Evolutionary conservation across 2,888 invertebrate genomes (phyloP).

Genomic region (Eucera pruinosa): DNA sequence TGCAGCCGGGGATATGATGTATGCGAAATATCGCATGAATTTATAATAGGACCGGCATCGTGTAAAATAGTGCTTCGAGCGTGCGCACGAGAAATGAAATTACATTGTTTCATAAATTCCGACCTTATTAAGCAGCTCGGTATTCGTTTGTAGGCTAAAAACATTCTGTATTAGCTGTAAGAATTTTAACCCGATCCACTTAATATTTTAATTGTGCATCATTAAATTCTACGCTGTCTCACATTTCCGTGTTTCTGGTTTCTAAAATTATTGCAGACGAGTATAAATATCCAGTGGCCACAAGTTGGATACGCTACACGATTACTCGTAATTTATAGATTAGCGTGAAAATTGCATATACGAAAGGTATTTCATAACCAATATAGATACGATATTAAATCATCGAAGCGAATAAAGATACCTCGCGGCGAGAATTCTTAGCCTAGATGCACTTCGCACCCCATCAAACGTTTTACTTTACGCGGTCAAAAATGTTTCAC

Average conservation of each 20-base stretch:
- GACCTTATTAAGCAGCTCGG: slow-evolving; percentile 1
- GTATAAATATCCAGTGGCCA: no score
- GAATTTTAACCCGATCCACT: not conserved
- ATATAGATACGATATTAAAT: no score
- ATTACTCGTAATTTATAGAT: no score
- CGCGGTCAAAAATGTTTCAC: not conserved
- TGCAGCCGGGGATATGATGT: slow-evolving; percentile 32
- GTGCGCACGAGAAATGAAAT: slow-evolving; percentile 22
- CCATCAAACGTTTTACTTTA: not conserved
- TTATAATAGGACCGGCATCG: slow-evolving; percentile 44
- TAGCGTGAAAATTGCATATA: no score
- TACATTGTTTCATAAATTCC: slow-evolving; percentile 48
- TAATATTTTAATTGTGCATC: not conserved
- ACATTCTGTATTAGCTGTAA: not conserved
- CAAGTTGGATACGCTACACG: no score
- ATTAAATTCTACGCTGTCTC: no score
- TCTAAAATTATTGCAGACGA: no score
- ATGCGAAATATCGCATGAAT: slow-evolving; percentile 53
- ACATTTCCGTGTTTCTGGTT: no score
- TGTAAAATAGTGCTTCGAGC: slow-evolving; percentile 27
- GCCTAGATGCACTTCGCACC: no score
- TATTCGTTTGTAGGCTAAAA: not conserved
- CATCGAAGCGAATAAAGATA: no score
- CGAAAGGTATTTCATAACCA: no score
- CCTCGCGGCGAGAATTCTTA: no score